Conservation (phyloP, 2,113 vertebrate species). For the Lichenostomus cassidix region DNA sequence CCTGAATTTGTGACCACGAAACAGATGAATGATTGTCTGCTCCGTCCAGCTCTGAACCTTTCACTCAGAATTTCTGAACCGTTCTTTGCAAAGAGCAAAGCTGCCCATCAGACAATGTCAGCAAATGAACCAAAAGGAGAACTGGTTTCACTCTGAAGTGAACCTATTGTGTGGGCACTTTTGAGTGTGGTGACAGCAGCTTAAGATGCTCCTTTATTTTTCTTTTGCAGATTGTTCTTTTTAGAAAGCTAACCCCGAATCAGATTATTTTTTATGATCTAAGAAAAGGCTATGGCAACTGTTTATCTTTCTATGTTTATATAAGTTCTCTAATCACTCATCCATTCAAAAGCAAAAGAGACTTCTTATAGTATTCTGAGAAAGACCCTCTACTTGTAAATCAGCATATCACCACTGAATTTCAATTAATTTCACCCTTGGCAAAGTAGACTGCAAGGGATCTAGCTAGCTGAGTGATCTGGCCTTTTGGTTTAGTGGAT, state of each 20-base stretch:
- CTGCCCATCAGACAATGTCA: slow-evolving; percentile 35
- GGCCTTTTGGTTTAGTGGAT: background rate
- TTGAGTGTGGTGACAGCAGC: background rate
- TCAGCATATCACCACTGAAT: background rate
- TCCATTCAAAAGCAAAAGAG: slow-evolving; percentile 24
- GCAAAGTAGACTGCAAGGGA: background rate
- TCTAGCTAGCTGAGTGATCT: slow-evolving; percentile 1
- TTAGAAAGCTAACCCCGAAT: background rate
- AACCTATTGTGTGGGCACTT: slow-evolving; percentile 30
- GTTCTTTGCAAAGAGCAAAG: slow-evolving; percentile 46
- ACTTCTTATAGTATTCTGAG: background rate
- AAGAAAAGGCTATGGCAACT: slow-evolving; percentile 27
- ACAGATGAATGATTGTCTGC: background rate
- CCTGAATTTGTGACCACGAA: background rate
- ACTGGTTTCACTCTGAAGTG: slow-evolving; percentile 43
- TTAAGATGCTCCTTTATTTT: slow-evolving; percentile 57
- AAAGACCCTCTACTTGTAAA: slow-evolving; percentile 9
- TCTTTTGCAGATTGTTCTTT: background rate
- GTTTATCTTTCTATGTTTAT: slow-evolving; percentile 44
- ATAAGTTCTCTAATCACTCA: slow-evolving; percentile 22
- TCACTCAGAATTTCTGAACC: slow-evolving; percentile 35
- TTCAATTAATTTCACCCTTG: slow-evolving; percentile 49
- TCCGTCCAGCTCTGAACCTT: background rate
- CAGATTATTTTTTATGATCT: slow-evolving; percentile 47
- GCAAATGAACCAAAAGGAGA: slow-evolving; percentile 60